phyloP scores from a whole-genome alignment of 2,888 invertebrate genomes.

The Bugula neritina region DNA sequence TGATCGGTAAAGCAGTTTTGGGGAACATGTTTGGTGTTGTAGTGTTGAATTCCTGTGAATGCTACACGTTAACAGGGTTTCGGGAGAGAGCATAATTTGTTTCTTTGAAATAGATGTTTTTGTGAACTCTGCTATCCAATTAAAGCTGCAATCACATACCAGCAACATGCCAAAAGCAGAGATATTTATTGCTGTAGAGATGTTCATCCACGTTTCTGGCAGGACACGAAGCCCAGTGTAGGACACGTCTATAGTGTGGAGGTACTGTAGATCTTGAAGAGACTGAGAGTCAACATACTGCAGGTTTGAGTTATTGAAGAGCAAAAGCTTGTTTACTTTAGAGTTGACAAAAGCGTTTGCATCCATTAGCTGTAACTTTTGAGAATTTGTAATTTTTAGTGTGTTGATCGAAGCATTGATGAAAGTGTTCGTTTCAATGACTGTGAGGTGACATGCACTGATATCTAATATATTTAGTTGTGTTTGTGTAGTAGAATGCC shows the following conservation, averaged over 20 bases:
- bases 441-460: background rate
- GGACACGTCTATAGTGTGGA: background rate
- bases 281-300: background rate
- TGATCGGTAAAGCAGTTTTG: background rate
- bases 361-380: conserved; percentile 2
- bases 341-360: background rate
- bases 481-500: background rate
- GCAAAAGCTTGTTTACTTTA: background rate
- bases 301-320: background rate
- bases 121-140: background rate
- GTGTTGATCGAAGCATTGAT: background rate
- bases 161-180: background rate
- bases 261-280: background rate
- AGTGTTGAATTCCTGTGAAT: background rate
- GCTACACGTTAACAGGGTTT: background rate
- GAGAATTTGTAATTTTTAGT: background rate
- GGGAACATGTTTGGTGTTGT: background rate
- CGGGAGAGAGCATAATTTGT: background rate
- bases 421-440: background rate
- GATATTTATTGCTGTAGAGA: background rate
- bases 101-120: background rate
- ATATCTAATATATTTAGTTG: background rate
- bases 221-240: background rate
- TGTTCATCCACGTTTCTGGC: background rate
- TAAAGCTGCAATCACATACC: background rate